Evolutionary conservation across 2,888 invertebrate species (phyloP).

Genomic region (Calameuta pallipes): DNA sequence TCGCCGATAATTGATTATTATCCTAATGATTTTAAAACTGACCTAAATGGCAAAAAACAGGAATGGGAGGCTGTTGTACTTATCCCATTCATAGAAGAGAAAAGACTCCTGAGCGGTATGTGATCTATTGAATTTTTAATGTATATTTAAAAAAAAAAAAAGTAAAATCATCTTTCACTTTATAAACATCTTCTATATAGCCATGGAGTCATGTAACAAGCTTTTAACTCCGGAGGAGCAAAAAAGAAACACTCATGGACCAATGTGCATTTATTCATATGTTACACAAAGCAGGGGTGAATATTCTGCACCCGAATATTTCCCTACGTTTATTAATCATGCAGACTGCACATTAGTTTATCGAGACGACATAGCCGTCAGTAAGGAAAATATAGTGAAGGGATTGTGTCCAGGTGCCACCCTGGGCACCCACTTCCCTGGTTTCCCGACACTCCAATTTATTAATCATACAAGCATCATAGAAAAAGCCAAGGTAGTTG

Average conservation of each 20-base stretch:
- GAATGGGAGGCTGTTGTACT: constrained; percentile 97
- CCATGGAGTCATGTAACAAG: constrained; percentile 78
- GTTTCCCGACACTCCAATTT: constrained; percentile 93
- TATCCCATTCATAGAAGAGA: constrained; percentile 93
- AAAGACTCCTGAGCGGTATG: constrained; percentile 52
- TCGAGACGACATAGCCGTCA: constrained; percentile 72
- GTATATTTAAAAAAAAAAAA: not conserved
- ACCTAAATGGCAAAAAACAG: constrained; percentile 94
- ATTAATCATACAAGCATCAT: constrained; percentile 78
- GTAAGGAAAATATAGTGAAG: constrained; percentile 71
- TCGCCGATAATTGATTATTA: constrained; percentile 92
- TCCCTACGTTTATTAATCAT: constrained; percentile 73
- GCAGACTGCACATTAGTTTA: constrained; percentile 69
- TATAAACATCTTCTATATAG: constrained; percentile 49
- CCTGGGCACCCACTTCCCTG: constrained; percentile 81
- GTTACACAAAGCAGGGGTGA: constrained; percentile 72
- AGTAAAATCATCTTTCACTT: not conserved
- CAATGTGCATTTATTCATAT: constrained; percentile 85
- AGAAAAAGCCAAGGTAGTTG: constrained; percentile 58
- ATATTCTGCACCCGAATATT: constrained; percentile 72
- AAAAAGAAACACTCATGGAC: constrained; percentile 85
- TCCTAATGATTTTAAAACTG: constrained; percentile 90
- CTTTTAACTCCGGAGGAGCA: constrained; percentile 78
- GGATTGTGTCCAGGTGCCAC: constrained; percentile 79
- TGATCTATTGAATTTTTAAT: not conserved